Evolutionary conservation across 2,888 invertebrate species (phyloP), one percentile per base, ranked within the genome.

Genomic region (Andrena dorsata): DNA sequence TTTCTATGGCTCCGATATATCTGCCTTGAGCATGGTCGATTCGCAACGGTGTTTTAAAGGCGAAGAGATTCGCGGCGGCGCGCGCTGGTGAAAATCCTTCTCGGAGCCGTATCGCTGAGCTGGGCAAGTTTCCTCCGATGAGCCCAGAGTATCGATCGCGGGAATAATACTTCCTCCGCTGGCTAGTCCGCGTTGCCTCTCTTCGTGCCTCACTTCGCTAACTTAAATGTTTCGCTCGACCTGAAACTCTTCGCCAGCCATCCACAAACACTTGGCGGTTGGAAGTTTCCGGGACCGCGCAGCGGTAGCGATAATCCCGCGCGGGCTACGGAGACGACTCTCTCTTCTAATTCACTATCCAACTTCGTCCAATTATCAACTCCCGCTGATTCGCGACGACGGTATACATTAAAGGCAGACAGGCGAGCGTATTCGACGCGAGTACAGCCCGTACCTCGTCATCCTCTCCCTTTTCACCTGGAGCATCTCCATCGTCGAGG

Each of bases 121-220:
- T 20, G 49, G 13, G 49, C n/a, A 32, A 76, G 69, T 73, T 58
- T 56, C 81, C 35, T n/a, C n/a, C 58, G 32, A 73, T 30, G 30
- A 26, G 75, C 20, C 47, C 28, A 23, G 30, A 47, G 8, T 64
- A 80, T 68, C 64, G 80, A 76, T 76, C 64, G 10, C 16, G 2
- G 1, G 5, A 28, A 28, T 56, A 76, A 64, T 64, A 47, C 64
- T 60, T 58, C 61, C 64, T 53, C 56, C 61, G 26, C 63, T 32
- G 7, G 16, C 26, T 35, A 16, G 30, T 53, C 53, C n/a, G 60
- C 53, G 76, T 64, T 63, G 56, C 23, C 35, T 30, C 41, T 66
- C 35, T n/a, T 53, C 61, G 30, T 60, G 16, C 2, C 35, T 26
- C 8, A 28, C 26, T 26, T 41, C 68, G 16, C 30, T 4, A 30